Evolutionary conservation across 2,797 vertebrate species (phyloP), one percentile per base, ranked within the genome.

Genomic region (Sebastes hopkinsi): DNA sequence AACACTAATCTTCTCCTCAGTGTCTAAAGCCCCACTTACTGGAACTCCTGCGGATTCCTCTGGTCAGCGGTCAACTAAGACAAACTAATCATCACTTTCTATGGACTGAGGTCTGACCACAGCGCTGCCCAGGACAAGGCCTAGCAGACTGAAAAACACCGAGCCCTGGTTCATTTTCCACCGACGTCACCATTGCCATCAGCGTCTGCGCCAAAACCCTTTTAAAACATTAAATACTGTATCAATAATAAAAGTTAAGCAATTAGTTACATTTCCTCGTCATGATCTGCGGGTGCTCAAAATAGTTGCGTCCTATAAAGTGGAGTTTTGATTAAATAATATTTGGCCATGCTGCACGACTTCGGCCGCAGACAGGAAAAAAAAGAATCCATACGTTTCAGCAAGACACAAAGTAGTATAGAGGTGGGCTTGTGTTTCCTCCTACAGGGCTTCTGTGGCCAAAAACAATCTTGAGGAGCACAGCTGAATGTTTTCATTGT

Each of bases 401-500:
- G 89, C 86, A 91, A 52, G 93, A 93, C 88, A 89, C 87, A 88
- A 91, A 89, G 90, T 88, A 68, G 94, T 93, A 93, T 87, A 93
- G 94, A 92, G 92, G 92, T 91, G 90, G 91, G 93, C 89, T 95
- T 93, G 92, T 89, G 93, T 95, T 96, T 95, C 94, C 92, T 94
- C 90, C 85, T 90, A 90, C 92, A 88, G 90, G 87, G 83, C 77
- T 84, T 79, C 86, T 82, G 82, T 50, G 82, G 95, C 96, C 95
- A 96, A 96, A 93, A 96, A 92, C 94, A 96, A 96, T 96, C 89
- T 95, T 12, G 38, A 89, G 87, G 89, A 92, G 90, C 90, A 91
- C 84, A 87, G 93, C 90, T 95, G 82, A 95, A 95, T 95, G 95
- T 95, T 95, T 95, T 95, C 93, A 94, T 95, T 95, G 92, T 93